A percentile compares a stretch with the other conserved stretches of the same genome.
These are phyloP conservation scores for Cistogaster globosa DNA, from an alignment of 2,888 invertebrate species.

Conservation along the genomic window DNA sequence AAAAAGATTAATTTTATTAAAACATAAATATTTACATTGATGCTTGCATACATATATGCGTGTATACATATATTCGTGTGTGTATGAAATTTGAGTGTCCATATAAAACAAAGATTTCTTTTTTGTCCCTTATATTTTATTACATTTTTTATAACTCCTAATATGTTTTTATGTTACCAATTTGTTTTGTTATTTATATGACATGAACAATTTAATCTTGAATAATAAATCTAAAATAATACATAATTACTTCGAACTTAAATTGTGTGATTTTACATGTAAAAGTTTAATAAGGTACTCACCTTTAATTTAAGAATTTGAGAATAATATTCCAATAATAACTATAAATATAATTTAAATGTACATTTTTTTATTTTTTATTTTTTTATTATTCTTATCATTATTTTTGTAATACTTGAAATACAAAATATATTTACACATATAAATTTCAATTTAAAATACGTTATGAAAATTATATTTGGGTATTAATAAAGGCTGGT, in stretches of 20 bases:
- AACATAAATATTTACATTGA: neutral
- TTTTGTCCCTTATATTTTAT: constrained; percentile 40
- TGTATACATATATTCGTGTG: no score
- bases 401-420: neutral
- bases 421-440: neutral
- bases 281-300: neutral
- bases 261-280: neutral
- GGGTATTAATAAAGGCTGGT: constrained; percentile 38
- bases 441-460: constrained; percentile 52
- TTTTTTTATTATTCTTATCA: neutral
- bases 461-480: constrained; percentile 15
- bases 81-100: constrained; percentile 14
- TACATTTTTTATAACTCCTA: constrained; percentile 21
- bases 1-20: constrained; percentile 16
- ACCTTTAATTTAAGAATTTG: neutral
- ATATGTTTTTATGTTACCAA: constrained; percentile 76
- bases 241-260: constrained; percentile 7
- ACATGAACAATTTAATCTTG: constrained; percentile 64
- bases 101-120: constrained; percentile 74
- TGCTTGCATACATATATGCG: no score
- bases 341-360: neutral
- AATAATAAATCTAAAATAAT: constrained; percentile 36
- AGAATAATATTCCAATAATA: neutral
- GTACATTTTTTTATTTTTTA: neutral
- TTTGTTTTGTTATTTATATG: constrained; percentile 75